Percentiles rank a stretch among this genome's conserved stretches.
These are phyloP conservation scores for Mimumesa dahlbomi DNA, from an alignment of 2,888 invertebrate genomes.

Conservation along the genomic window DNA sequence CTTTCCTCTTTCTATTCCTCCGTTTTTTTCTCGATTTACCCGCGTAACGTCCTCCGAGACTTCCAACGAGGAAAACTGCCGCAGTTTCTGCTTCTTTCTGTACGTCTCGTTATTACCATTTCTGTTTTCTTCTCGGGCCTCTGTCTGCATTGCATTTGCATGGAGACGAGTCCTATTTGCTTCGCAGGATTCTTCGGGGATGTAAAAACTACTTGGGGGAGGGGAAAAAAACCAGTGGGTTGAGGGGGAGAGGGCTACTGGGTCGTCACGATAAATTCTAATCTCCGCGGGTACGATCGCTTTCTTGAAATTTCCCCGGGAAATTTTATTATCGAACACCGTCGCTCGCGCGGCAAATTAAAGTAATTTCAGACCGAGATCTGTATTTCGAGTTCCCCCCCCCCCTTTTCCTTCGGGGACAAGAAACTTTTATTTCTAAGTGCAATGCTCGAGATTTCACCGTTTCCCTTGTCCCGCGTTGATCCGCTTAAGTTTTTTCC, in stretches of 20 bases:
- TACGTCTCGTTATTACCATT: conserved; percentile 43
- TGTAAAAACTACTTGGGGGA: conserved; percentile 15
- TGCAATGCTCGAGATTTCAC: no score
- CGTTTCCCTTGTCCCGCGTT: no score
- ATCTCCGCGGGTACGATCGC: conserved; percentile 15
- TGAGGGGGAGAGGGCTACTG: not conserved
- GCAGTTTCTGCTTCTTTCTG: conserved; percentile 28
- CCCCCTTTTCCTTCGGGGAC: no score
- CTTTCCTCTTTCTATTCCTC: not conserved
- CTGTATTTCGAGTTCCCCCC: no score
- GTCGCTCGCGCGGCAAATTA: not conserved
- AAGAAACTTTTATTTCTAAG: no score
- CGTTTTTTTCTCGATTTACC: conserved; percentile 38
- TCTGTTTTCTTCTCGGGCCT: conserved; percentile 29
- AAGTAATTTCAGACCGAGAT: not conserved
- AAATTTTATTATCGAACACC: not conserved
- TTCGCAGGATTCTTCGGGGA: conserved; percentile 25
- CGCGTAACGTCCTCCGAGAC: conserved; percentile 15
- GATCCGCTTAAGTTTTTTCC: no score
- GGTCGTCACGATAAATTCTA: conserved; percentile 22
- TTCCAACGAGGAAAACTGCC: conserved; percentile 5
- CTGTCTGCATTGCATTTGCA: conserved; percentile 47
- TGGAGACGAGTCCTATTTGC: conserved; percentile 53
- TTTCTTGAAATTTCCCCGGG: not conserved
- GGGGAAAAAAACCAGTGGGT: not conserved